Conservation (phyloP, 2,113 vertebrate genomes). For the Ammodramus savannarum region DNA sequence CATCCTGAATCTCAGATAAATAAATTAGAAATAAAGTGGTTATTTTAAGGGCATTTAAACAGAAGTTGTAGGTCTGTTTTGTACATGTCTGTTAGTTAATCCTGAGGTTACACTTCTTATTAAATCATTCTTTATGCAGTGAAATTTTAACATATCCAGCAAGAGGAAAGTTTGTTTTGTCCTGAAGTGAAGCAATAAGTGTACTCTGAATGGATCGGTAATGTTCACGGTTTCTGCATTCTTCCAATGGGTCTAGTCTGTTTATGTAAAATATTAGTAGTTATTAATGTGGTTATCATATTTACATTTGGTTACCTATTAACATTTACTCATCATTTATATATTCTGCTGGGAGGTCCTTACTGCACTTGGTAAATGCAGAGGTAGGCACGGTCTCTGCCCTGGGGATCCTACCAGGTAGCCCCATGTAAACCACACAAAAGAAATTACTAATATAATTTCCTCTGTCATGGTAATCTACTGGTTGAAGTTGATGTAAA, state of each 20-base stretch:
- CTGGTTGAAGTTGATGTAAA: neutral
- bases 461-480: neutral
- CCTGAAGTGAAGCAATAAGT: neutral
- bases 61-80: constrained; percentile 34
- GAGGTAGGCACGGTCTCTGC: fast-evolving
- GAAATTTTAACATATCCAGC: neutral
- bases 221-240: neutral
- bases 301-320: neutral
- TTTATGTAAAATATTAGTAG: neutral
- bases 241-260: neutral
- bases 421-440: neutral
- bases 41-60: constrained; percentile 41
- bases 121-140: neutral
- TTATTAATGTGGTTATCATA: neutral
- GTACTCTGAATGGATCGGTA: neutral
- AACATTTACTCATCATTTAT: neutral
- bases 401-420: neutral
- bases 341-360: neutral
- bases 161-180: neutral
- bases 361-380: neutral
- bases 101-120: neutral
- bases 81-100: neutral
- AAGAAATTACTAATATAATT: neutral
- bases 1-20: constrained; percentile 21
- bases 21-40: constrained; percentile 7